phyloP scores from a whole-genome alignment of 2,113 vertebrate genomes.

The Ceyx melanurus region DNA sequence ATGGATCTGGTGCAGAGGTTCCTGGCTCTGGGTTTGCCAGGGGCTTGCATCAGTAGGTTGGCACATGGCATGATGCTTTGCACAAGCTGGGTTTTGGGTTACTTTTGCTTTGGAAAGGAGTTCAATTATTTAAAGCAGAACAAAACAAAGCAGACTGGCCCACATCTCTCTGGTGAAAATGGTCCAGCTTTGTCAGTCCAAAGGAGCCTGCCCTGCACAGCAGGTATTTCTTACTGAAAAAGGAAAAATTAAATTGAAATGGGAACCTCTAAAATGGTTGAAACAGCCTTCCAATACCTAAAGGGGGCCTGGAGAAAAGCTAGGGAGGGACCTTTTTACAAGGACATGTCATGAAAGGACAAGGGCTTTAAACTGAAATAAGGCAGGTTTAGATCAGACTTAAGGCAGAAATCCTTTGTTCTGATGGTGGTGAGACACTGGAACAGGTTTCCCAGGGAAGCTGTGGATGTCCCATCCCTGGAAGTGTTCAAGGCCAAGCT shows the following conservation, averaged over 20 bases:
- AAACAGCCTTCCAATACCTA: background rate
- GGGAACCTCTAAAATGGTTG: background rate
- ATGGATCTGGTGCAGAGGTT: slow-evolving; percentile 33
- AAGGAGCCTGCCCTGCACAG: background rate
- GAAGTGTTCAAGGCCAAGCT: background rate
- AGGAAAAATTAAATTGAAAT: background rate
- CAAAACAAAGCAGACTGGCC: slow-evolving; percentile 16
- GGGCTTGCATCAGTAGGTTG: slow-evolving; percentile 19
- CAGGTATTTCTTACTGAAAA: background rate
- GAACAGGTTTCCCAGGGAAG: background rate
- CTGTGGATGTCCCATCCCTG: background rate
- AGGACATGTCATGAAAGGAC: background rate
- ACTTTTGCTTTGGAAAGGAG: slow-evolving; percentile 19
- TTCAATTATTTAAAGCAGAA: background rate
- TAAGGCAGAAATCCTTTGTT: background rate
- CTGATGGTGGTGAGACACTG: background rate
- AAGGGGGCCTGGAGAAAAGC: background rate
- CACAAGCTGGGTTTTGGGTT: slow-evolving; percentile 26
- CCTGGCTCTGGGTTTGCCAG: background rate
- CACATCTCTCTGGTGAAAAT: background rate
- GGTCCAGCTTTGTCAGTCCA: background rate
- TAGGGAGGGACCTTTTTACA: background rate
- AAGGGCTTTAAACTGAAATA: background rate
- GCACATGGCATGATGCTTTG: background rate
- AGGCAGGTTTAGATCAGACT: background rate